These are phyloP conservation scores for Sinonovacula constricta DNA, from an alignment of 1,140 invertebrate genomes.

Conservation along the genomic window DNA sequence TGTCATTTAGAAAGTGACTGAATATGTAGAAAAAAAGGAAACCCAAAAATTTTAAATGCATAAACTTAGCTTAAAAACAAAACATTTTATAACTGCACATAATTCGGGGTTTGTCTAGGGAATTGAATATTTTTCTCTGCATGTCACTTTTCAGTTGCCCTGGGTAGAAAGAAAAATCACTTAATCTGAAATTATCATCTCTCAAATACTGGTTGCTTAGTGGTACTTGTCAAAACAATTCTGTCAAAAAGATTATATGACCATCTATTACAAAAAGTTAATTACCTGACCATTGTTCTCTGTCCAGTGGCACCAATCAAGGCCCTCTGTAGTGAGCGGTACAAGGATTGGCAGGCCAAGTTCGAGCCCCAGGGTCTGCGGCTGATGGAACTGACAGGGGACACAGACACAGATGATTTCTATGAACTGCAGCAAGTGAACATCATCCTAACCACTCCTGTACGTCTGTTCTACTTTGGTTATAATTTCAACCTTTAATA, in stretches of 20 bases:
- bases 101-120: too few species aligned
- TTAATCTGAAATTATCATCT: background rate
- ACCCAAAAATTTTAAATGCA: too few species aligned
- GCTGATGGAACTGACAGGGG: conserved; percentile 87
- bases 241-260: background rate
- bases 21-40: too few species aligned
- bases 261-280: too few species aligned
- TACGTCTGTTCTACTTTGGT: conserved; percentile 55
- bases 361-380: conserved; percentile 83
- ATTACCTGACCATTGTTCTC: too few species aligned
- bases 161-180: too few species aligned
- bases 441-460: conserved; percentile 88
- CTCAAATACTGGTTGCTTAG: background rate
- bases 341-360: conserved; percentile 86
- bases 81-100: too few species aligned
- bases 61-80: too few species aligned
- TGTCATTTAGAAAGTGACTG: too few species aligned
- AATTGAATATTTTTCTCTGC: too few species aligned
- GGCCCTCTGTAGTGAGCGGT: conserved; percentile 86
- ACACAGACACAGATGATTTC: conserved; percentile 84
- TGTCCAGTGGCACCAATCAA: conserved; percentile 88
- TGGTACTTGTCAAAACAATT: background rate
- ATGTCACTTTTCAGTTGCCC: too few species aligned
- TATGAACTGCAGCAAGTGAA: conserved; percentile 77
- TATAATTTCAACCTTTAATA: too few species aligned